phyloP scores from a whole-genome alignment of 2,888 invertebrate genomes.

The Mesochorus sp. region DNA sequence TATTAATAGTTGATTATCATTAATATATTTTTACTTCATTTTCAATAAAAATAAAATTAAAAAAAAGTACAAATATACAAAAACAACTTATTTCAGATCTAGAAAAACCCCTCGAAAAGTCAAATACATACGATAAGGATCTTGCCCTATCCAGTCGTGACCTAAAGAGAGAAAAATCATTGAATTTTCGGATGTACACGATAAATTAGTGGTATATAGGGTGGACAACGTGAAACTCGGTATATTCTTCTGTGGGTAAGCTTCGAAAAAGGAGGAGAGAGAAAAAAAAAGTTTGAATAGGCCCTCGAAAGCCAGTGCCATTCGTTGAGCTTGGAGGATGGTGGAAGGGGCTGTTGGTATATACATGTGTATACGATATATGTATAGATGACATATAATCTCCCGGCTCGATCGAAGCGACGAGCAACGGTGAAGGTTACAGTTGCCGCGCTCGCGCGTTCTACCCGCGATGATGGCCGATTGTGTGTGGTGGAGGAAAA shows the following conservation, averaged over 20 bases:
- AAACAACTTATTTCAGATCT: too few relatives aligned
- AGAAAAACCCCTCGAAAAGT: too few relatives aligned
- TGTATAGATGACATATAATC: slow-evolving; percentile 26
- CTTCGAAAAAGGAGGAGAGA: neutral
- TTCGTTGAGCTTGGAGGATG: neutral
- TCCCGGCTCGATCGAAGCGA: slow-evolving; percentile 53
- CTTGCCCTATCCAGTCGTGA: too few relatives aligned
- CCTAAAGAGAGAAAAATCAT: too few relatives aligned
- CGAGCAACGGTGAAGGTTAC: slow-evolving; percentile 76
- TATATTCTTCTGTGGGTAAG: neutral
- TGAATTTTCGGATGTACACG: too few relatives aligned
- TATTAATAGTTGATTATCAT: too few relatives aligned
- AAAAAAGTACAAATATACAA: too few relatives aligned
- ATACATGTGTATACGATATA: neutral
- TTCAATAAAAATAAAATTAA: neutral
- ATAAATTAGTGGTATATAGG: too few relatives aligned
- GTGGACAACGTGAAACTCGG: too few relatives aligned
- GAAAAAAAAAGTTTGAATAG: slow-evolving; percentile 6
- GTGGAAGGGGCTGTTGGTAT: neutral
- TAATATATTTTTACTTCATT: neutral
- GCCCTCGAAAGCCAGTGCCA: neutral
- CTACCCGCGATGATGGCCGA: slow-evolving; percentile 12
- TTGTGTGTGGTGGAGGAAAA: slow-evolving; percentile 17
- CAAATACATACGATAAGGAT: too few relatives aligned
- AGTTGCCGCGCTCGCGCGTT: slow-evolving; percentile 69